A percentile compares a stretch with the other conserved stretches of the same genome.
phyloP scores from a whole-genome alignment of 2,797 vertebrate species.

The Antennarius maculatus region DNA sequence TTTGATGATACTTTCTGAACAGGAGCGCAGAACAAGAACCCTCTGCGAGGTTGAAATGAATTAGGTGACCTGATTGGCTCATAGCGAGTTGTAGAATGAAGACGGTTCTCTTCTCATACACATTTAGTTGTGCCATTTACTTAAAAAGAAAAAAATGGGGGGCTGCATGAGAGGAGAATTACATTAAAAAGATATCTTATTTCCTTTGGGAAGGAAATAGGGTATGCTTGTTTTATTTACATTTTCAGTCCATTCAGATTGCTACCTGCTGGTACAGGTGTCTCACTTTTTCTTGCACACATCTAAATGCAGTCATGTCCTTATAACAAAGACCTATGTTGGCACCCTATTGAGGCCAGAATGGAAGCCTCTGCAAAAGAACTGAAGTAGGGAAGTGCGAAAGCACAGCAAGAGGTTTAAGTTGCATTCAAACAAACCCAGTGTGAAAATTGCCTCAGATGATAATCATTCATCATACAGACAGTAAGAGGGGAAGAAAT shows the following conservation, averaged over 20 bases:
- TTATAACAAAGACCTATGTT: constrained; percentile 1
- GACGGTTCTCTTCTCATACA: background rate
- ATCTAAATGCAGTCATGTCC: constrained; percentile 1
- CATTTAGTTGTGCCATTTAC: background rate
- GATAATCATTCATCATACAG: constrained; percentile 54
- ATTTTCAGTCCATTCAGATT: background rate
- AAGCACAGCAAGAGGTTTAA: constrained; percentile 22
- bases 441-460: constrained; percentile 58
- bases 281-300: background rate
- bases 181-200: no score
- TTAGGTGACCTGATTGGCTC: background rate
- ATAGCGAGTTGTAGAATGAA: background rate
- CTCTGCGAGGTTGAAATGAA: constrained; percentile 1
- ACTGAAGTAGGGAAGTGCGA: constrained; percentile 20
- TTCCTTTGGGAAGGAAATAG: no score
- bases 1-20: constrained; percentile 8
- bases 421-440: constrained; percentile 38
- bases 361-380: background rate
- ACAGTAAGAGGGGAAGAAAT: constrained; percentile 51
- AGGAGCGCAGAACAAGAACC: background rate
- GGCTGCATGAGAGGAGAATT: no score
- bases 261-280: background rate
- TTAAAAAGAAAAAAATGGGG: no score
- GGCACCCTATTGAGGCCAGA: background rate
- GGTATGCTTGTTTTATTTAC: background rate